phyloP scores from a whole-genome alignment of 2,113 vertebrate genomes.

The Anser cygnoides region DNA sequence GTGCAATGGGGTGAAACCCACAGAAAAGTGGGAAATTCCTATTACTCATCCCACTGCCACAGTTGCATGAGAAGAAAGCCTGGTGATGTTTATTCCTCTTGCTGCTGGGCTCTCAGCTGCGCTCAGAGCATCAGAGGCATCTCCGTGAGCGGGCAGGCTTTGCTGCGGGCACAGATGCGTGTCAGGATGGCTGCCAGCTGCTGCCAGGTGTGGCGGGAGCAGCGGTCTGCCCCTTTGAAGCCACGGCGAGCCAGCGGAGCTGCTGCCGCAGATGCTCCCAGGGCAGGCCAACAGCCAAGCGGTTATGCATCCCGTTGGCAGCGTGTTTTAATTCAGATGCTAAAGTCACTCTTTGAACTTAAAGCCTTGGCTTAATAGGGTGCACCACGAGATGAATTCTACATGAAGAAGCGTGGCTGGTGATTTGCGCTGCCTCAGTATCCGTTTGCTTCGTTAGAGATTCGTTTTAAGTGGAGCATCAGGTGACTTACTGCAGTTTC shows the following conservation, averaged over 20 bases:
- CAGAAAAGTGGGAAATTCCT: background rate
- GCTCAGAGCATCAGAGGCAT: background rate
- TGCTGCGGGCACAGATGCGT: accelerated
- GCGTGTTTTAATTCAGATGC: slow-evolving; percentile 9
- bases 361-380: background rate
- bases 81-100: background rate
- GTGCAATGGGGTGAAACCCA: background rate
- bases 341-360: slow-evolving; percentile 39
- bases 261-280: background rate
- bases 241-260: background rate
- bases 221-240: background rate
- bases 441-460: background rate
- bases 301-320: background rate
- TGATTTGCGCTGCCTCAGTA: background rate
- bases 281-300: accelerated
- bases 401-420: background rate
- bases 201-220: background rate
- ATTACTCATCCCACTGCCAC: background rate
- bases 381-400: background rate
- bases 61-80: background rate
- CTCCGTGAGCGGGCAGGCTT: accelerated
- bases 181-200: background rate
- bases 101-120: background rate
- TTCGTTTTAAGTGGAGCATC: background rate
- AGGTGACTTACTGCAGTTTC: background rate